Evolutionary conservation across 2,113 vertebrate species (phyloP).

Genomic region (Silurus glanis): DNA sequence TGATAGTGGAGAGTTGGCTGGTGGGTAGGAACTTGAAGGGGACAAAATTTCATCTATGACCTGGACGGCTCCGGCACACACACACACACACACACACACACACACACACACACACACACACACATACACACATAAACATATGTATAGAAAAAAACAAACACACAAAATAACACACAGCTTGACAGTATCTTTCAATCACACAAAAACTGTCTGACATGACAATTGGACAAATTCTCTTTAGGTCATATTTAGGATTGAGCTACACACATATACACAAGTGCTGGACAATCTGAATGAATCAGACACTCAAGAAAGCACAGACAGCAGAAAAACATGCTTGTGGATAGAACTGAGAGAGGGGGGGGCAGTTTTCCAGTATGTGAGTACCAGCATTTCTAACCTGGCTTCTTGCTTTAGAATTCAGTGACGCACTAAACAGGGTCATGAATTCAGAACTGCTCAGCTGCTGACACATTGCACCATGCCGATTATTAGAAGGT

Average conservation of each 20-base stretch:
- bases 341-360: conserved; percentile 52
- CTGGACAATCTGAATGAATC: conserved; percentile 13
- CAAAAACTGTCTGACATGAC: conserved; percentile 47
- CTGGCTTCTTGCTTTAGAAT: neutral
- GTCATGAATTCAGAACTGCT: neutral
- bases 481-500: neutral
- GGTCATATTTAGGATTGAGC: conserved; percentile 60
- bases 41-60: conserved; percentile 54
- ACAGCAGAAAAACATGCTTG: conserved; percentile 60
- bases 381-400: conserved; percentile 58
- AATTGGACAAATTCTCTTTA: conserved; percentile 61
- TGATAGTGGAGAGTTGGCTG: neutral
- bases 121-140: conserved; percentile 3
- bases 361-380: conserved; percentile 60
- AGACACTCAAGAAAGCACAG: conserved; percentile 39
- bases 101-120: conserved; percentile 2
- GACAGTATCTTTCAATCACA: conserved; percentile 56
- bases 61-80: conserved; percentile 30
- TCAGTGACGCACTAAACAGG: conserved; percentile 12
- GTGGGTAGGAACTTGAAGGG: neutral
- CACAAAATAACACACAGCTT: neutral
- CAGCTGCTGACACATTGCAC: neutral
- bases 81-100: neutral
- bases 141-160: neutral
- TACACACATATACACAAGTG: conserved; percentile 28